Base-by-base conservation (phyloP, 2,888 invertebrate species). In the Melanchra persicariae region DNA sequence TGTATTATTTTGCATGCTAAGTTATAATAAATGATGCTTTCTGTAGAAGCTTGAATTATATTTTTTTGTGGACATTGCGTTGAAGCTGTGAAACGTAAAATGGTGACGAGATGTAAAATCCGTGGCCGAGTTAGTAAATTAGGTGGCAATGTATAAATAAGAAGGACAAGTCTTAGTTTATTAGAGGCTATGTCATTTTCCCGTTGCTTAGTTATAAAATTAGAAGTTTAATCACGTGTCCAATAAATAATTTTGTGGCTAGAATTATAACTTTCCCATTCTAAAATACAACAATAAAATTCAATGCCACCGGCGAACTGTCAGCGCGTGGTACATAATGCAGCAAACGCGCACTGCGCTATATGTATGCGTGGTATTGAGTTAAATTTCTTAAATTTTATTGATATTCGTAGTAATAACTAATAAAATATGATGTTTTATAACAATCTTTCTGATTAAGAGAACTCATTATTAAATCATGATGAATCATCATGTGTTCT, bases 31-130 rank as follows among this genome's bases (percentile, higher is more conserved):
- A n/a, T 47, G 19, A 47, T 47, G 47, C 47, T 47, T n/a, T 47
- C 47, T 47, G 47, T 47, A 47, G n/a, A 47, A 47, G n/a, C 47
- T n/a, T 47, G 47, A n/a, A 47, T 47, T 47, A 47, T 47, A 47
- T 19, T n/a, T n/a, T 47, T 47, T 47, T n/a, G 47, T 17, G n/a
- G 47, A 8, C 17, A n/a, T n/a, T 47, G 47, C n/a, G 45, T 45
- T 45, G 19, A 45, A n/a, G 45, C n/a, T 45, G 45, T 45, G 7
- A 6, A 45, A 45, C 45, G 45, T 45, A 45, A 45, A 45, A 45
- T 45, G 45, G 45, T 45, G 45, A 45, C 45, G 19, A 45, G 45
- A 45, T 45, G 43, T 43, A 43, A 45, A 45, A 45, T 45, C 45
- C 45, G 45, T 45, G 45, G 45, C 45, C 19, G 45, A n/a, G n/a